Base-by-base conservation (phyloP, 2,113 vertebrate species). In the Colossoma macropomum region DNA sequence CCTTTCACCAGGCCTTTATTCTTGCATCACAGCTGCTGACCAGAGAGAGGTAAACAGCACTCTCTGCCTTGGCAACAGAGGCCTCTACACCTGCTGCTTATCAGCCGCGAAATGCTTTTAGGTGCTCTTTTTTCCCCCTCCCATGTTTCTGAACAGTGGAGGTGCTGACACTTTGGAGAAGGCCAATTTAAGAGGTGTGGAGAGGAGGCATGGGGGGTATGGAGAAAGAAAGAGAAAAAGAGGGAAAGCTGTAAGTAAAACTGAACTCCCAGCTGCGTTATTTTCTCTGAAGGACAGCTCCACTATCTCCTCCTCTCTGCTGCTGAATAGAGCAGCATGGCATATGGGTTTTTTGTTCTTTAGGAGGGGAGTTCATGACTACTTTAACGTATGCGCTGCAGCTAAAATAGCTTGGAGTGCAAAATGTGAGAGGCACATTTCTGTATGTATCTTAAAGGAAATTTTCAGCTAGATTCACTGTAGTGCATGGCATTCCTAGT, bases 11-110 rank as follows among this genome's bases (percentile, higher is more conserved):
- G 41, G 50, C 34, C 70, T 63, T 69, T 60, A 52, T 76, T 52
- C 62, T 59, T 62, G 21, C 48, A 75, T 68, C 4, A 66, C 32
- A 48, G 13, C 32, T 50, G 23, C 63, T 63, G 66, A 32, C 16
- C 66, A 77, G 72, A 56, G 56, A 52, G 16, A 45, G 38, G 41
- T 63, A 83, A 62, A 77, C 56, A 62, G 59, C 66, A 62, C 74
- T 60, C 21, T 50, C 77, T 60, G 48, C 66, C 54, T 72, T 65
- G 69, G 82, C 66, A 72, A 83, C 54, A 32, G 68, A 54, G 10
- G 38, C 45, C 48, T 76, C 56, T 75, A 69, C 48, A 25, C 2
- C 19, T 41, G 30, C 65, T 19, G 21, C 41, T 28, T 82, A 63
- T 79, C 82, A 74, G 45, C 60, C 27, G 21, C 25, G 10, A 63